Conservation (phyloP, 1,140 invertebrate genomes). For the Gonioctena quinquepunctata region DNA sequence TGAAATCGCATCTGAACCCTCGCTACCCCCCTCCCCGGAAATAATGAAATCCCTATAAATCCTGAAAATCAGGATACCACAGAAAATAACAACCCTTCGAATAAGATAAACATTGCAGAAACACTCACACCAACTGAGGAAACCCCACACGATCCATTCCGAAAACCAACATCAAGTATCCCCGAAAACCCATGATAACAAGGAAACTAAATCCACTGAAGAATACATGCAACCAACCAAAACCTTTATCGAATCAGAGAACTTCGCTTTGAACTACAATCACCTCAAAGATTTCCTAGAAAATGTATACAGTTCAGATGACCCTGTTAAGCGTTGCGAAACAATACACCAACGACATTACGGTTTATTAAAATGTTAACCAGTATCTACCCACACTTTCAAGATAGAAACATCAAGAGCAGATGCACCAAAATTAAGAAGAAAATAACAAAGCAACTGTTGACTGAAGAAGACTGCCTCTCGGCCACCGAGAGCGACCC, state of each 20-base stretch:
- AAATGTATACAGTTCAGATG: background rate
- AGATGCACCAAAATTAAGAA: background rate
- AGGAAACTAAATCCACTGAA: too few relatives aligned
- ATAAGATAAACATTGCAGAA: too few relatives aligned
- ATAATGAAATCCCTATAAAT: too few relatives aligned
- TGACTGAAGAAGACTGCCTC: background rate
- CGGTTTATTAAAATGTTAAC: background rate
- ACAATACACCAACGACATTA: too few relatives aligned
- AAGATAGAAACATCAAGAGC: background rate
- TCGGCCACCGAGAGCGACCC: background rate
- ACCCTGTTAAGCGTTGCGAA: background rate
- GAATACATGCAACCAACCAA: too few relatives aligned
- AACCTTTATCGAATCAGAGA: background rate
- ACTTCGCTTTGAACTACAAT: background rate
- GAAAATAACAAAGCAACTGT: background rate
- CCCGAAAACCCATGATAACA: too few relatives aligned
- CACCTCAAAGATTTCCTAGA: background rate
- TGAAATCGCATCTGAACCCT: too few relatives aligned
- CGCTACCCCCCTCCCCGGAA: too few relatives aligned
- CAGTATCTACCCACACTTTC: background rate
- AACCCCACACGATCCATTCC: too few relatives aligned
- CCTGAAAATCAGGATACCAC: background rate
- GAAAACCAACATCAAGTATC: too few relatives aligned
- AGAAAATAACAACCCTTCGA: background rate
- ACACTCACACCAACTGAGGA: too few relatives aligned